These are phyloP conservation scores for Dermochelys coriacea DNA, from an alignment of 2,797 vertebrate species.

Conservation along the genomic window DNA sequence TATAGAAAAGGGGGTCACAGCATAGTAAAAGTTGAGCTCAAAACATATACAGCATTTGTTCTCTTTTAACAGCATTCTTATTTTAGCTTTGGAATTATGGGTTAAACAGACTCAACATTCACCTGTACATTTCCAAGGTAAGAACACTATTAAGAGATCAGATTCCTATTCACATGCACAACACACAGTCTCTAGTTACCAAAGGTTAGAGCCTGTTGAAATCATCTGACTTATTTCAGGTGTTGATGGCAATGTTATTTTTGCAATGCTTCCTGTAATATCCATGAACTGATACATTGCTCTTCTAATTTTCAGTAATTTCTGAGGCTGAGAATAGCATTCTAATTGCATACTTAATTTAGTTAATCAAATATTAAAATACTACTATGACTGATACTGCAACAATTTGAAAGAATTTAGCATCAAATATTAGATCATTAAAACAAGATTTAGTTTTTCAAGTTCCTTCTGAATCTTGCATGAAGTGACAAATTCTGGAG, in stretches of 20 bases:
- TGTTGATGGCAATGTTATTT: background rate
- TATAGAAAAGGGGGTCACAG: background rate
- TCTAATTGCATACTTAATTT: conserved; percentile 43
- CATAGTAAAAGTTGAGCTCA: background rate
- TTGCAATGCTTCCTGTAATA: background rate
- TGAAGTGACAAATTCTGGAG: background rate
- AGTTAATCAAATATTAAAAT: conserved; percentile 34
- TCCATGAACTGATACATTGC: background rate
- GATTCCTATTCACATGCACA: background rate
- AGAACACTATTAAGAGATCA: background rate
- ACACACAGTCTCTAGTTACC: background rate
- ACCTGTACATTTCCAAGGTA: background rate
- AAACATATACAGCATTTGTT: too few relatives aligned
- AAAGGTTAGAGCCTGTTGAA: background rate
- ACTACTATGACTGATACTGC: background rate
- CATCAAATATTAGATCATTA: conserved; percentile 22
- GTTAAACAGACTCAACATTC: conserved; percentile 11
- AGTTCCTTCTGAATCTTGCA: background rate
- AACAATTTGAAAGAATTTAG: conserved; percentile 23
- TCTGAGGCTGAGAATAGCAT: conserved; percentile 17
- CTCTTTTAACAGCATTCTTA: background rate
- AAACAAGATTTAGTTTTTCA: conserved; percentile 31
- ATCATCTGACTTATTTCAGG: background rate
- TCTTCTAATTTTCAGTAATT: conserved; percentile 10
- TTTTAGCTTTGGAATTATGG: background rate